These are phyloP conservation scores for Planiliza haematocheilus DNA, from an alignment of 2,113 vertebrate species.

Conservation along the genomic window DNA sequence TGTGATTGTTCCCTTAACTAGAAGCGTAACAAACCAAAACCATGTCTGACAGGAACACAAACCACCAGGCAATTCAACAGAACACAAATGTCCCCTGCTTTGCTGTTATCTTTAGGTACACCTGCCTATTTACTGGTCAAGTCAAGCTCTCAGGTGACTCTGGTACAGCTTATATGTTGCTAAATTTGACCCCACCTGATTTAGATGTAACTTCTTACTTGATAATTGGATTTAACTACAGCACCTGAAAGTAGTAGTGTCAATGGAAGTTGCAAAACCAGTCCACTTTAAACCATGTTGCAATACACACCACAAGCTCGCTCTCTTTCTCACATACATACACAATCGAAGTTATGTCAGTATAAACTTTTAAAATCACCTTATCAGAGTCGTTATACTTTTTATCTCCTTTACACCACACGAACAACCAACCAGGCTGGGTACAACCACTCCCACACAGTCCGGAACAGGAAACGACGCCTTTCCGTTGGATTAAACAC, in stretches of 20 bases:
- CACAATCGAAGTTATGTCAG: background rate
- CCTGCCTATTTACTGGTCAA: background rate
- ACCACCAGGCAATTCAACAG: no score
- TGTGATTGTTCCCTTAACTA: no score
- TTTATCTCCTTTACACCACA: slow-evolving; percentile 1
- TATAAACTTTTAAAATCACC: slow-evolving; percentile 2
- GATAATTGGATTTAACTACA: background rate
- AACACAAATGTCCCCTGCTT: no score
- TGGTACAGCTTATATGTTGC: background rate
- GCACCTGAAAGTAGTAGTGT: background rate
- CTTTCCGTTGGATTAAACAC: background rate
- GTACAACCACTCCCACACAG: slow-evolving; percentile 10
- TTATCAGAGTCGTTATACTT: background rate
- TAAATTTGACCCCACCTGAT: no score
- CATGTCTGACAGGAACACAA: no score
- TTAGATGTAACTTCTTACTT: no score
- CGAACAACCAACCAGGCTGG: background rate
- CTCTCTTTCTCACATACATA: background rate
- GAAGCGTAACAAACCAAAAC: no score
- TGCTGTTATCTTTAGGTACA: no score
- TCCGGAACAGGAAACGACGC: slow-evolving; percentile 3
- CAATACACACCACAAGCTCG: background rate
- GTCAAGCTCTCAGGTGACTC: background rate
- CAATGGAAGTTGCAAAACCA: background rate
- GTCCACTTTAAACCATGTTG: background rate